Evolutionary conservation across 2,113 vertebrate genomes (phyloP).

Genomic region (Perccottus glenii): DNA sequence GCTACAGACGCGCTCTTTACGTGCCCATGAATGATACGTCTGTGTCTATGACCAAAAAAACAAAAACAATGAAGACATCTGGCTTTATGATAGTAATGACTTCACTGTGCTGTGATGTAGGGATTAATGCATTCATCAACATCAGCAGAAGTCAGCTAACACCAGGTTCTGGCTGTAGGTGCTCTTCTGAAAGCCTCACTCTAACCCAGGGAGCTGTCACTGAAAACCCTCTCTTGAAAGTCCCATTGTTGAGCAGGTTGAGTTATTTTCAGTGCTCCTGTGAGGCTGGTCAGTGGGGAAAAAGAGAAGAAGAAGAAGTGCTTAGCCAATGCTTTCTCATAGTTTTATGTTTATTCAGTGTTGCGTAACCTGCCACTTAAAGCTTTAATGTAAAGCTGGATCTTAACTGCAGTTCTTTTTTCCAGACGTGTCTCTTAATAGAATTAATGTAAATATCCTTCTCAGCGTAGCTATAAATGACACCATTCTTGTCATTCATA

Average conservation of each 20-base stretch:
- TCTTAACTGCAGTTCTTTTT: constrained; percentile 23
- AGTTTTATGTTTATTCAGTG: constrained; percentile 54
- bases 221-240: constrained; percentile 70
- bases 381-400: constrained; percentile 35
- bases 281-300: constrained; percentile 74
- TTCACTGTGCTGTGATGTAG: constrained; percentile 51
- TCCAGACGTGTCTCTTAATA: constrained; percentile 20
- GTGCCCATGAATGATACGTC: constrained; percentile 58
- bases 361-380: constrained; percentile 31
- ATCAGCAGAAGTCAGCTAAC: constrained; percentile 44
- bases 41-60: constrained; percentile 68
- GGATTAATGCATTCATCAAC: constrained; percentile 54
- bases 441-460: not conserved
- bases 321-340: constrained; percentile 46
- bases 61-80: constrained; percentile 77
- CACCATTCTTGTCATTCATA: not conserved
- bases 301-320: constrained; percentile 42
- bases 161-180: constrained; percentile 35
- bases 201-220: constrained; percentile 51
- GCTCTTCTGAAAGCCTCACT: constrained; percentile 27
- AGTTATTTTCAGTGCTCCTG: constrained; percentile 80
- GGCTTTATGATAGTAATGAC: constrained; percentile 72
- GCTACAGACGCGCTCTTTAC: constrained; percentile 63
- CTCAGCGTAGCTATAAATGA: constrained; percentile 7
- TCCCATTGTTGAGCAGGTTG: constrained; percentile 76